Evolutionary conservation across 2,888 invertebrate genomes (phyloP).

Genomic region (Tetragonisca angustula): DNA sequence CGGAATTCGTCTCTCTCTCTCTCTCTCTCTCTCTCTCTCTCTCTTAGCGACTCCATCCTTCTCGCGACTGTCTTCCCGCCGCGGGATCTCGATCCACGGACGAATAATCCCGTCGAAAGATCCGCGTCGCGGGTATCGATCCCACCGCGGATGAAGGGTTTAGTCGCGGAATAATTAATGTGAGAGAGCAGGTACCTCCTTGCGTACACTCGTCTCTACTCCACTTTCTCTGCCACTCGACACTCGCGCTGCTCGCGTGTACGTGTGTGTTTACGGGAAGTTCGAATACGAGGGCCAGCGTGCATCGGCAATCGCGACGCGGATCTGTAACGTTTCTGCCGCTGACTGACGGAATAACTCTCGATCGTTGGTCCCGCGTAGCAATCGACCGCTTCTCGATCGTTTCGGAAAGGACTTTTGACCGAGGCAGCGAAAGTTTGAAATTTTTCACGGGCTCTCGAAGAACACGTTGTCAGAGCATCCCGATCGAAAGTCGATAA

Average conservation of each 20-base stretch:
- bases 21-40: constrained; percentile 1
- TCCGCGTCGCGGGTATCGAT: constrained; percentile 71
- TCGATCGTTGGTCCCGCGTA: constrained; percentile 33
- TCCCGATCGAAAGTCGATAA: no score
- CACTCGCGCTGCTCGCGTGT: constrained; percentile 20
- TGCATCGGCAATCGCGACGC: constrained; percentile 59
- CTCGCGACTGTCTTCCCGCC: constrained; percentile 21
- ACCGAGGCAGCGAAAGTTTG: no score
- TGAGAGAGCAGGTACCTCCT: constrained; percentile 74
- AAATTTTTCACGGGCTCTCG: no score
- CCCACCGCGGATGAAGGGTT: constrained; percentile 70
- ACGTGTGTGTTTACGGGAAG: constrained; percentile 71
- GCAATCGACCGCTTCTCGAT: background rate
- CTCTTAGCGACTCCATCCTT: background rate
- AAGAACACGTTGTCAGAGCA: no score
- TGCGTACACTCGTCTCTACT: constrained; percentile 69
- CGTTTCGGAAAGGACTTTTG: no score
- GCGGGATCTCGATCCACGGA: constrained; percentile 67
- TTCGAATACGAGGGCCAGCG: constrained; percentile 59
- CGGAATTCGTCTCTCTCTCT: no score
- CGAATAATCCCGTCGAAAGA: constrained; percentile 69
- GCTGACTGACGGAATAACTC: constrained; percentile 39
- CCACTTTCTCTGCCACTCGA: constrained; percentile 72
- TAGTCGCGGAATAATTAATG: constrained; percentile 73
- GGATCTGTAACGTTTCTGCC: constrained; percentile 44